Evolutionary conservation across 2,797 vertebrate genomes (phyloP).

Genomic region (Astyanax mexicanus): DNA sequence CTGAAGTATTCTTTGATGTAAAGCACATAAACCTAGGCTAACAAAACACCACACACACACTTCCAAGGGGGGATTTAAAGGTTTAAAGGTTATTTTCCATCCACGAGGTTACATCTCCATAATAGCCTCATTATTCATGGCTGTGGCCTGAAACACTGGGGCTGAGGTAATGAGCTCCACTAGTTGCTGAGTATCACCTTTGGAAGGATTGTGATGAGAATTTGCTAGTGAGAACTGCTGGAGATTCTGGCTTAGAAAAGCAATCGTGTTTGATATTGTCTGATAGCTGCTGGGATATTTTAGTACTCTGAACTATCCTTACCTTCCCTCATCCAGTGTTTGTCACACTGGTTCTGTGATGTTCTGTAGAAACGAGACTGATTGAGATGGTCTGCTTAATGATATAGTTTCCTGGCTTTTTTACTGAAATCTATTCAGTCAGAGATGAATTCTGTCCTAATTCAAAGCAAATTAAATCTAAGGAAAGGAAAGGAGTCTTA

Average conservation of each 20-base stretch:
- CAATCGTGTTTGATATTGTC: neutral
- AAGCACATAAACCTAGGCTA: constrained; percentile 40
- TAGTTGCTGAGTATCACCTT: constrained; percentile 76
- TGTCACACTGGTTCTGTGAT: neutral
- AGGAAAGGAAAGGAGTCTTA: too few species aligned
- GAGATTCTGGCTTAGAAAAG: neutral
- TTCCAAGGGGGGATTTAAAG: constrained; percentile 59
- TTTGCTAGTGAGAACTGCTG: constrained; percentile 16
- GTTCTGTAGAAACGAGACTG: neutral
- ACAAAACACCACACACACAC: constrained; percentile 54
- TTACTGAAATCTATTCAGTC: too few species aligned
- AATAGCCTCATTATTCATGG: constrained; percentile 82
- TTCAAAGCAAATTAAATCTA: too few species aligned
- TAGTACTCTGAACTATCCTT: neutral
- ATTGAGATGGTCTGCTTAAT: neutral
- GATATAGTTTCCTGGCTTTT: neutral
- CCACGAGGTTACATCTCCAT: constrained; percentile 75
- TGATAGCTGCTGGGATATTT: neutral
- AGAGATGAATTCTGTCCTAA: too few species aligned
- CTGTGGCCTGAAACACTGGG: constrained; percentile 67
- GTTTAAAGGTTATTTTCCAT: constrained; percentile 65
- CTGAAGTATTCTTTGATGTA: constrained; percentile 28
- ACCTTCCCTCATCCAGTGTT: neutral
- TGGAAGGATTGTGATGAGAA: constrained; percentile 36
- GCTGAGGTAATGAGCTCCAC: constrained; percentile 76